phyloP scores from a whole-genome alignment of 2,113 vertebrate genomes.

The Alexandromys fortis region DNA sequence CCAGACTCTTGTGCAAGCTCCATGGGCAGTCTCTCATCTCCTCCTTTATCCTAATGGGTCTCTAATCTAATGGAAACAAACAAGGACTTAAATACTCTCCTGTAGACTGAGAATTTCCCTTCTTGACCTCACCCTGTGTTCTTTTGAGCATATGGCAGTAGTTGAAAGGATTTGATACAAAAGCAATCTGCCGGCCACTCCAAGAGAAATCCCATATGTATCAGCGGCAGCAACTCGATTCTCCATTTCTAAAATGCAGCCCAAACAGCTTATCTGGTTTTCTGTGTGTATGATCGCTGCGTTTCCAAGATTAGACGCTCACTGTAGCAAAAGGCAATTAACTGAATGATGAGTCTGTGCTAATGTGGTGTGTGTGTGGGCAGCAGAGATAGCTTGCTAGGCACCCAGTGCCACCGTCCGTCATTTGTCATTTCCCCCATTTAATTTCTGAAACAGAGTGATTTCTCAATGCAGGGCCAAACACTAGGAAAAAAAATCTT shows the following conservation, averaged over 20 bases:
- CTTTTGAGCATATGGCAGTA: constrained; percentile 4
- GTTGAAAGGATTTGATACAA: constrained; percentile 52
- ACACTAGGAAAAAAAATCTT: constrained; percentile 28
- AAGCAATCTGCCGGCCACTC: constrained; percentile 41
- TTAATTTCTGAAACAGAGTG: constrained; percentile 58
- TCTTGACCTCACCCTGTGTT: background rate
- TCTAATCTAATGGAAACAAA: constrained; percentile 61
- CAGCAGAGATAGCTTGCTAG: constrained; percentile 65
- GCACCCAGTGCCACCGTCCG: constrained; percentile 54
- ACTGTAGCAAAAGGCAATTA: constrained; percentile 63
- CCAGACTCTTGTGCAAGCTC: background rate
- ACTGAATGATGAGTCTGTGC: constrained; percentile 54
- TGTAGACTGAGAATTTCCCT: background rate
- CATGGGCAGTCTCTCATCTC: constrained; percentile 14
- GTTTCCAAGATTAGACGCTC: constrained; percentile 62
- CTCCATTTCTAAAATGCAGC: constrained; percentile 53
- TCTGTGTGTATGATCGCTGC: background rate
- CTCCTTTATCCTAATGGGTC: background rate
- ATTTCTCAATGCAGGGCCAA: constrained; percentile 51
- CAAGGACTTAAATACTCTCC: constrained; percentile 43
- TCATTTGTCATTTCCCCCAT: constrained; percentile 61
- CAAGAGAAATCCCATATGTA: background rate
- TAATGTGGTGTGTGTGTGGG: constrained; percentile 57
- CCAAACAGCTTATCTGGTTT: constrained; percentile 60
- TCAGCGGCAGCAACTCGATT: constrained; percentile 28